Evolutionary conservation across 2,797 vertebrate genomes (phyloP), one percentile per base, ranked within the genome.

Genomic region (Rhyacichthys aspro): DNA sequence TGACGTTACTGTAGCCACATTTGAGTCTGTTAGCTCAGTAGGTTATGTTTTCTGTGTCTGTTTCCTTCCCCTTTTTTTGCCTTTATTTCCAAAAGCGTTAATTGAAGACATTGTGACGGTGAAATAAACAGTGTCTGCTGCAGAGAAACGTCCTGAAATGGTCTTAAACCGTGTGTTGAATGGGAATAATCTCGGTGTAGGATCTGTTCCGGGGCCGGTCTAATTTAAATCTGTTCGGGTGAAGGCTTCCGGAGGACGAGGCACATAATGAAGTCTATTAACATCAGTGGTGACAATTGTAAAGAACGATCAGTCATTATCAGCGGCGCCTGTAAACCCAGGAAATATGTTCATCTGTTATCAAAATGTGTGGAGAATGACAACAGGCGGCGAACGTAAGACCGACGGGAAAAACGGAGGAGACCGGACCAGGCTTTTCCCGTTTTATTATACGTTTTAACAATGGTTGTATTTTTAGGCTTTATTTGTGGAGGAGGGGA

Each of bases 221-320:
- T 90, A 90, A 90, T 89, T 90, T 89, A 90, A 91, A 90, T 90
- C 71, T 87, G 89, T 91, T 89, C 86, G 87, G 88, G 88, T 89
- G 88, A 91, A 89, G 84, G 89, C 89, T 90, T 85, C 88, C 81
- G 84, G 88, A 28, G 23, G 84, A 77, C 84, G 82, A 86, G 84
- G 82, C 78, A 87, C 87, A 89, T 90, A 91, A 90, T 90, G 89
- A 89, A 89, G 89, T 90, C 89, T 84, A 91, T 90, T 90, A 91
- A 89, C 87, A 90, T 88, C 89, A 87, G 80, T 84, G 85, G 87
- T 79, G 78, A 82, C 76, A 88, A 89, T 89, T 91, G 83, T 90
- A 88, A 89, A 90, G 90, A 88, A 88, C 57, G 87, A 87, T 89
- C 87, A 87, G 78, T 89, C 89, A 88, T 91, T 90, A 90, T 91